Base-by-base conservation (phyloP, 35 echinoderm and acorn worm species). In the Acanthaster planci region DNA sequence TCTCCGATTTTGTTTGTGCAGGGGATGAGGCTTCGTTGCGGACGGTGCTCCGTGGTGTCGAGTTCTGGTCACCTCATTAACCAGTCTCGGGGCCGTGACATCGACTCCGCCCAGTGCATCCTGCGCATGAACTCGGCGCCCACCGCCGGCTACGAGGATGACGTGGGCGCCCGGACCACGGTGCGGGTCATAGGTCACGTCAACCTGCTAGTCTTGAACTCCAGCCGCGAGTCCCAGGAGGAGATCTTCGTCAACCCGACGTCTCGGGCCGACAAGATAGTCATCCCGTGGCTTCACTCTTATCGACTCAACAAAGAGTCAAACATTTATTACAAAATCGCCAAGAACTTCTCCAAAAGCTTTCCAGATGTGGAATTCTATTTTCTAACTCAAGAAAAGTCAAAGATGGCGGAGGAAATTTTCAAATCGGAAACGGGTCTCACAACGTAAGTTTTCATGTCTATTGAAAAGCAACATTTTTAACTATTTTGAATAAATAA, bases 51-150 rank as follows among this genome's bases (percentile, higher is more conserved):
- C 9, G 42, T 93, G 0, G 88, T 98, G 18, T 90, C 89, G 52
- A 98, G 95, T 80, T 98, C 95, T 1, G 95, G 95, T 14, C 95
- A 93, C 52, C 82, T 98, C 7, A 85, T 93, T 1, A 84, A 90
- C 38, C 67, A 78, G 52, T 81, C 78, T 29, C 77, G 77, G 44
- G 95, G 95, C 38, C 10, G 19, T 14, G 89, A 93, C 51, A 98
- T 98, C 57, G 95, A 98, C 68, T 78, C 39, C 23, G 79, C 88
- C 8, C 90, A 98, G 21, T 98, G 95, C 78, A 81, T 98, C 27
- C 86, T 98, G 23, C 75, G 95, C 30, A 93, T 91, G 86, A 98
- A 98, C 82, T 89, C 86, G 8, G 91, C 95, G 2, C 89, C 92
- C 19, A 82, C 88, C 2, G 21, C 10, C 7, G 92, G 92, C 7